phyloP scores from a whole-genome alignment of 2,113 vertebrate species.

The Lonchura striata region DNA sequence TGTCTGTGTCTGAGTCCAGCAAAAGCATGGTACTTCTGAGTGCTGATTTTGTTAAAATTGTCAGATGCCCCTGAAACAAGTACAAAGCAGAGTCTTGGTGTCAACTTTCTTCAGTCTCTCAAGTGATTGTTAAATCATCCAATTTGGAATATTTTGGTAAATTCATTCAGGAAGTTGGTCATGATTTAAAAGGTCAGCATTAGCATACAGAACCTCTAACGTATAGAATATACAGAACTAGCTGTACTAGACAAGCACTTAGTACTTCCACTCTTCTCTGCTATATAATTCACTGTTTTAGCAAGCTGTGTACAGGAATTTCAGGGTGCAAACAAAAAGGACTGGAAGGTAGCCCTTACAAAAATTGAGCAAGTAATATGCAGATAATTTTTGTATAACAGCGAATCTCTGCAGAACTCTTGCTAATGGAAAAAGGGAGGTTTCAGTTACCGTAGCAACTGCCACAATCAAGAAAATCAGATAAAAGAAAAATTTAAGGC shows the following conservation, averaged over 20 bases:
- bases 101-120: neutral
- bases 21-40: neutral
- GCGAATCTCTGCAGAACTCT: neutral
- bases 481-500: neutral
- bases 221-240: neutral
- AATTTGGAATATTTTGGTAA: neutral
- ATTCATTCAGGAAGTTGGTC: neutral
- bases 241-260: neutral
- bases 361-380: neutral
- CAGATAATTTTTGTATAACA: neutral
- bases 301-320: neutral
- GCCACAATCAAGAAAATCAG: neutral
- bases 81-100: neutral
- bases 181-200: neutral
- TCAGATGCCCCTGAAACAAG: neutral
- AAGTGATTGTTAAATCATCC: neutral
- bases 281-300: neutral
- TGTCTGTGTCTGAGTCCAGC: neutral
- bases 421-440: neutral
- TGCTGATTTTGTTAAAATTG: neutral
- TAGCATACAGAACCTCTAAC: neutral
- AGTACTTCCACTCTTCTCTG: neutral
- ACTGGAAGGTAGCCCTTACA: neutral
- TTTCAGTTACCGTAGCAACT: slow-evolving; percentile 52
- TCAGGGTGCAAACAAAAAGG: neutral